Evolutionary conservation across 2,113 vertebrate species (phyloP).

Genomic region (Callochromis pleurospilus): DNA sequence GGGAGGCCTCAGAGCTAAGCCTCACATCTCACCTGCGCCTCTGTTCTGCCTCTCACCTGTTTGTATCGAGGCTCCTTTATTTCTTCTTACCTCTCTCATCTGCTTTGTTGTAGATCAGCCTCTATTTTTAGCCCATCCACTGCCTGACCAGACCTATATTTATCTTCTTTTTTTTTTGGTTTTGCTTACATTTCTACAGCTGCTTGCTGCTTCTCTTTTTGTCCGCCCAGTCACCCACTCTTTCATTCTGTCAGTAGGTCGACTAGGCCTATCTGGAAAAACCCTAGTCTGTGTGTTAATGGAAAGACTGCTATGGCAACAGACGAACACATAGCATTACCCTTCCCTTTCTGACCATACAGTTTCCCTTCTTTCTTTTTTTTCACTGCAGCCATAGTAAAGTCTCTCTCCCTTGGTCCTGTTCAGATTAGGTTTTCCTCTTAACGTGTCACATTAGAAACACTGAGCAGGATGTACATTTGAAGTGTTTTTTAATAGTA

Average conservation of each 20-base stretch:
- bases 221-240: slow-evolving; percentile 9
- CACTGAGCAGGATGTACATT: not conserved
- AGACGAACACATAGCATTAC: slow-evolving; percentile 41
- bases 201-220: not conserved
- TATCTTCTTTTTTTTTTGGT: slow-evolving; percentile 1
- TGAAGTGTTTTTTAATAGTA: not conserved
- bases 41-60: slow-evolving; percentile 23
- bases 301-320: slow-evolving; percentile 67
- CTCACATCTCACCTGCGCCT: slow-evolving; percentile 40
- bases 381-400: slow-evolving; percentile 9
- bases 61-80: not conserved
- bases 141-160: not conserved
- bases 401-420: slow-evolving; percentile 4
- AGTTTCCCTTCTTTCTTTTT: slow-evolving; percentile 14
- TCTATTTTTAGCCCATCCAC: slow-evolving; percentile 3
- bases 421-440: slow-evolving; percentile 31
- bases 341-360: slow-evolving; percentile 48
- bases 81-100: not conserved
- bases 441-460: not conserved
- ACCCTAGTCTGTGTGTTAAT: slow-evolving; percentile 56
- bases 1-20: slow-evolving; percentile 15
- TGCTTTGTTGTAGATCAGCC: not conserved
- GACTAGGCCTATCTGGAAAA: slow-evolving; percentile 49
- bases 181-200: slow-evolving; percentile 29
- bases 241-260: slow-evolving; percentile 32